Conservation (phyloP, 2,888 invertebrate species). For the Crossocerus cetratus region DNA sequence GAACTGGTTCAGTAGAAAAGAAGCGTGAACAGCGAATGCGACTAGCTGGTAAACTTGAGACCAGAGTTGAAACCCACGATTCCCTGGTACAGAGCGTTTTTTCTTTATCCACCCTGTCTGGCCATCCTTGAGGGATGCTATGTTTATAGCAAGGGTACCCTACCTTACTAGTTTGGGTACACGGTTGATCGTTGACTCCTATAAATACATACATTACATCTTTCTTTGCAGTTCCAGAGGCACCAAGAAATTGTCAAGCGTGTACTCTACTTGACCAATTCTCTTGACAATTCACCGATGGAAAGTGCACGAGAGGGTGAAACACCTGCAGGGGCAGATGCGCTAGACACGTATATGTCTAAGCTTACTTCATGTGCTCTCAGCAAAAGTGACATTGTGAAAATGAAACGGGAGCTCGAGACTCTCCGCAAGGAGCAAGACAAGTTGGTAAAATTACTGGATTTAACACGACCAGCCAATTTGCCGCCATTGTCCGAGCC, state of each 20-base stretch:
- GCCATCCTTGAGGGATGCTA: no score
- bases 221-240: conserved; percentile 80
- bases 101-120: no score
- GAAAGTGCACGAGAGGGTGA: conserved; percentile 64
- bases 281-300: conserved; percentile 76
- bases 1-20: conserved; percentile 94
- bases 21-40: conserved; percentile 90
- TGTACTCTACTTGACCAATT: conserved; percentile 81
- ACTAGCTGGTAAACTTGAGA: conserved; percentile 79
- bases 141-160: no score
- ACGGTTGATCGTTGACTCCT: no score
- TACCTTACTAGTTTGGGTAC: no score
- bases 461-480: conserved; percentile 85
- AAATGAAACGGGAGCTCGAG: conserved; percentile 84
- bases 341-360: conserved; percentile 91
- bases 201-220: not conserved
- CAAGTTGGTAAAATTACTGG: conserved; percentile 84
- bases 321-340: conserved; percentile 81
- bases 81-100: conserved; percentile 81
- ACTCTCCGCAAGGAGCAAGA: conserved; percentile 84
- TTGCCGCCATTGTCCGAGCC: conserved; percentile 75
- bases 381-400: conserved; percentile 81
- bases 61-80: conserved; percentile 83
- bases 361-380: conserved; percentile 78
- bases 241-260: conserved; percentile 77